Percentiles rank a stretch among this genome's conserved stretches.
Conservation (phyloP, 2,797 vertebrate species). For the Threskiornis aethiopicus region DNA sequence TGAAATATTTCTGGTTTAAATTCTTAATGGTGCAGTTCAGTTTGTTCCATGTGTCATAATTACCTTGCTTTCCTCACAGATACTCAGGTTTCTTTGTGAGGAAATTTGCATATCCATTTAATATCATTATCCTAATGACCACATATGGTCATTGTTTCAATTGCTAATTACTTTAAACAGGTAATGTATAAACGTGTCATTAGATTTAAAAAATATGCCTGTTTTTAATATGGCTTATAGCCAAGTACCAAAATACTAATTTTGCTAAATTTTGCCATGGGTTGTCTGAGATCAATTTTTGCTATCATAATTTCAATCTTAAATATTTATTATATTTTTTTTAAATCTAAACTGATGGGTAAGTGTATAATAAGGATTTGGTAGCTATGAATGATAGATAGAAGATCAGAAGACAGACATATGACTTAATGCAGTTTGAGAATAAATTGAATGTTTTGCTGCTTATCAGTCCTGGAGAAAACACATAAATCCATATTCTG, state of each 20-base stretch:
- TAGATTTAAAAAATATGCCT: background rate
- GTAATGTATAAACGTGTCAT: slow-evolving; percentile 23
- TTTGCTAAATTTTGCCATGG: background rate
- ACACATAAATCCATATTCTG: background rate
- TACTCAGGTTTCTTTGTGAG: background rate
- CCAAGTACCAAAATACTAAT: background rate
- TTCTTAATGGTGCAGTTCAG: background rate
- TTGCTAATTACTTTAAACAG: slow-evolving; percentile 68
- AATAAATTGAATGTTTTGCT: background rate
- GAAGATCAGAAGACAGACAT: background rate
- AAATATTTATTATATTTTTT: background rate
- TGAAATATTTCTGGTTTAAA: background rate
- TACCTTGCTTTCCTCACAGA: background rate
- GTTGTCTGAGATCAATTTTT: background rate
- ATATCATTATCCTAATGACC: slow-evolving; percentile 61
- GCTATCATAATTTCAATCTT: background rate
- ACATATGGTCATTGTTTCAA: slow-evolving; percentile 68
- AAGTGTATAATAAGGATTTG: background rate
- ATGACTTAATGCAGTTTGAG: background rate
- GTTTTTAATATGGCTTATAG: background rate
- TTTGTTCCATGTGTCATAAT: slow-evolving; percentile 17
- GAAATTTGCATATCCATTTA: slow-evolving; percentile 31
- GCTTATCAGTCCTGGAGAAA: background rate
- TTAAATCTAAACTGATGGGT: background rate
- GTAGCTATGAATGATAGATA: background rate